Evolutionary conservation across 2,797 vertebrate genomes (phyloP), one percentile per base, ranked within the genome.

Genomic region (Synaphobranchus kaupii): DNA sequence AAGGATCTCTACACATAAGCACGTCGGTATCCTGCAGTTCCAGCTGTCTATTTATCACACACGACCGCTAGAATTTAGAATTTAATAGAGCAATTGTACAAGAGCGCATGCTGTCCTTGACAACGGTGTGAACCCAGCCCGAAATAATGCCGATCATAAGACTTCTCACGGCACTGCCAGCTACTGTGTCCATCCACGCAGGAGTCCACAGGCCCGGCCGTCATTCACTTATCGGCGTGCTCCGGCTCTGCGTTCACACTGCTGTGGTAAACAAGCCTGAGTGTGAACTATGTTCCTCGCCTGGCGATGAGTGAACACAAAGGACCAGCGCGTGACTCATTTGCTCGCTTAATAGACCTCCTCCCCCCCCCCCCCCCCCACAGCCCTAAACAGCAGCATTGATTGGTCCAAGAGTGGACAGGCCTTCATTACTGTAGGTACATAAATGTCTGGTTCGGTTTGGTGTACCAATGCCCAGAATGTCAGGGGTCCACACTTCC

Each of bases 321-420:
- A 89, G 86, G 73, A 92, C 63, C 82, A 87, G 82, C 89, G 84
- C 90, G 92, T 92, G 91, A 93, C 89, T 87, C 54, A 81, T 90
- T 88, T 91, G 90, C 88, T 89, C 87, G 86, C 81, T 47, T 89
- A 84, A 63, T 47, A 52, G 68, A 58, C 28, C 54, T 44, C 63
- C 68, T 73, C 1, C 71, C 68, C 1, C 68, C 13, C 71, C 66
- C 1, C 66, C n/a, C 15, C 66, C 20, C 48, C 68, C 34, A 22
- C 68, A 47, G 71, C 52, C 12, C 84, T 17, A 48, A 25, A 83
- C 80, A 6, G 50, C 50, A 31, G n/a, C 22, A 22, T 22, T 31
- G 80, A 52, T 82, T 50, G 80, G 80, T 9, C 47, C 1, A 28
- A 83, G 78, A 20, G 81, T 28, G 66, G 44, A n/a, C 39, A 17